Base-by-base conservation (phyloP, 2,113 vertebrate species). In the Haemorhous mexicanus region DNA sequence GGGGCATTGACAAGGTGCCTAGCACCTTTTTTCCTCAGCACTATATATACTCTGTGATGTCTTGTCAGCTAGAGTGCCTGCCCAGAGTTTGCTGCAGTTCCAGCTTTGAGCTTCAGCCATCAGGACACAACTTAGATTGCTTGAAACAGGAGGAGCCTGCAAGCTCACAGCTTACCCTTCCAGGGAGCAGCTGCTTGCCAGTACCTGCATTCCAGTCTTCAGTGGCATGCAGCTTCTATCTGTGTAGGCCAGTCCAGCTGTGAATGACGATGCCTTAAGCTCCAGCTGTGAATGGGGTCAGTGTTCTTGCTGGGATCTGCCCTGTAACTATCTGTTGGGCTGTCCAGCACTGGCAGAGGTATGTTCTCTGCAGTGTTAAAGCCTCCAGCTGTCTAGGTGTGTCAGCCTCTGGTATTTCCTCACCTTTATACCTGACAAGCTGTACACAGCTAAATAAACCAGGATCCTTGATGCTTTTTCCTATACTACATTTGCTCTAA, bases 331-430 rank as follows among this genome's bases (percentile, higher is more conserved):
- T 86, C 88, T 90, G 28, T 14, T 93, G 90, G 49, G 83, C 92
- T 95, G 83, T 87, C 76, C 56, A 64, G 84, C 5, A 28, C 49
- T 87, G 62, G 61, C 76, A 94, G 92, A 92, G 79, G 39, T 88
- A 81, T 68, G 30, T 78, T 81, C 72, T 88, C 79, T 88, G 82
- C 55, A 88, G 53, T n/a, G 46, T 67, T 86, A 53, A 85, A 83
- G 59, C 79, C 33, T 93, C 75, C 79, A 70, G 86, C 63, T 90
- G 43, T 85, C 79, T 96, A 92, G 64, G 73, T 94, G 64, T 96
- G 76, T 95, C 90, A 78, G 80, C 56, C 69, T 95, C 56, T 95
- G 79, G 73, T 82, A 93, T 90, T 96, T 96, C 93, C 92, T 96
- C 69, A 93, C 83, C 86, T 97, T 95, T 96, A 76, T 81, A 96